Evolutionary conservation across 2,797 vertebrate genomes (phyloP), one percentile per base, ranked within the genome.

Genomic region (Notolepis coatsorum): DNA sequence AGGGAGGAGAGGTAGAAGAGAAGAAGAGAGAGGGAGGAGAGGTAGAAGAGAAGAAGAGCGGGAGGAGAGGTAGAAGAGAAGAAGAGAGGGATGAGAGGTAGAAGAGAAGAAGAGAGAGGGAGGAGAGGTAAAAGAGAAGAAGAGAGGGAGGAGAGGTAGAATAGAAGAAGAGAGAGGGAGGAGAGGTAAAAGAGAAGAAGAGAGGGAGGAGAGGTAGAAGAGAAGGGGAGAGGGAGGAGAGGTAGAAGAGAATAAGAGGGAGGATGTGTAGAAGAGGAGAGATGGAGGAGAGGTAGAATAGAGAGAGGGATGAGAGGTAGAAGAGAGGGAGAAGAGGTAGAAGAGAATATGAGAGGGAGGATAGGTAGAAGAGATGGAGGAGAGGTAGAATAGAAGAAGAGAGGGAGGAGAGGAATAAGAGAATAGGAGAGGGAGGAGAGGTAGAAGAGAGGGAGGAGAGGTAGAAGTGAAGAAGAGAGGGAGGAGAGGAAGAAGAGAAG

Each of bases 241-340:
- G n/a, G n/a, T n/a, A n/a, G n/a, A n/a, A n/a, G n/a, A n/a, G n/a
- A n/a, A n/a, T n/a, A n/a, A n/a, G n/a, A n/a, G n/a, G n/a, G n/a
- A n/a, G n/a, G n/a, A n/a, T n/a, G n/a, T n/a, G n/a, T n/a, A n/a
- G n/a, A n/a, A n/a, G n/a, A n/a, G n/a, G n/a, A n/a, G n/a, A n/a
- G n/a, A n/a, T n/a, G n/a, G n/a, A n/a, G n/a, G n/a, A n/a, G n/a
- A n/a, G n/a, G n/a, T n/a, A n/a, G n/a, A n/a, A n/a, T n/a, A n/a
- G n/a, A 37, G 35, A 39, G 58, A 52, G 58, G 52, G 31, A 42
- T 7, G 23, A 37, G 13, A 39, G 65, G 31, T 45, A 21, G 15
- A 54, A n/a, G n/a, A n/a, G n/a, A n/a, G n/a, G n/a, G n/a, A n/a
- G n/a, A n/a, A n/a, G n/a, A n/a, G n/a, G n/a, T n/a, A n/a, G n/a